phyloP scores from a whole-genome alignment of 2,113 vertebrate genomes.

The Apeltes quadracus region DNA sequence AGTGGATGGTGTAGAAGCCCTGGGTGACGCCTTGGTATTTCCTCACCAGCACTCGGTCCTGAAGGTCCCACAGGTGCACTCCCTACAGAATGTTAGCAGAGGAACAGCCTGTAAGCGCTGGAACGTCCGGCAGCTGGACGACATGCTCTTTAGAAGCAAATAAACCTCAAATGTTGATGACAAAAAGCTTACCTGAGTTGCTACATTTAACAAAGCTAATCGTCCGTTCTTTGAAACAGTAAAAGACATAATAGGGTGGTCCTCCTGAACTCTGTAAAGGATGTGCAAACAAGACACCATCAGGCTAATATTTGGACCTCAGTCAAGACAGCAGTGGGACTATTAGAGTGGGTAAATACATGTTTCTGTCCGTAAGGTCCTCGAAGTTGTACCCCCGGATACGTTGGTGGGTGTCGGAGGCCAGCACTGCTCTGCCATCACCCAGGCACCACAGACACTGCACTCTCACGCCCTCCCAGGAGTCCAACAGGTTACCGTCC shows the following conservation, averaged over 20 bases:
- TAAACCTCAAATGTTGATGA: not conserved
- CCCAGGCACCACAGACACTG: slow-evolving; percentile 98
- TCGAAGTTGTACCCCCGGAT: slow-evolving; percentile 99
- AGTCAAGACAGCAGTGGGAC: not conserved
- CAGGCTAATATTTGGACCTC: not conserved
- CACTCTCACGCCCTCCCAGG: slow-evolving; percentile 98
- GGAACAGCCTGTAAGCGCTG: not conserved
- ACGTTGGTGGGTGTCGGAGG: slow-evolving; percentile 97
- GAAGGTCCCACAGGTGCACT: slow-evolving; percentile 99
- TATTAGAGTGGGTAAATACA: slow-evolving; percentile 77
- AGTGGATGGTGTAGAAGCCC: slow-evolving; percentile 99
- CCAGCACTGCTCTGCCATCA: slow-evolving; percentile 95
- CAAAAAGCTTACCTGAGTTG: slow-evolving; percentile 93
- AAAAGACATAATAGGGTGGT: slow-evolving; percentile 99
- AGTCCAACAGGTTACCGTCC: slow-evolving; percentile 97
- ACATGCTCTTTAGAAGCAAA: not conserved
- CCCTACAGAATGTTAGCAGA: slow-evolving; percentile 79
- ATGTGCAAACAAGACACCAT: slow-evolving; percentile 33
- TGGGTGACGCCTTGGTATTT: slow-evolving; percentile 99
- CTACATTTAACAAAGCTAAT: slow-evolving; percentile 99
- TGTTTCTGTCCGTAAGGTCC: slow-evolving; percentile 99
- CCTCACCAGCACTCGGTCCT: slow-evolving; percentile 99
- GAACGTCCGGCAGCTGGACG: not conserved
- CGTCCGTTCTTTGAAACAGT: slow-evolving; percentile 99
- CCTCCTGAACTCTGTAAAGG: slow-evolving; percentile 94